Conservation (phyloP, 2,113 vertebrate genomes). For the Catagonus wagneri region DNA sequence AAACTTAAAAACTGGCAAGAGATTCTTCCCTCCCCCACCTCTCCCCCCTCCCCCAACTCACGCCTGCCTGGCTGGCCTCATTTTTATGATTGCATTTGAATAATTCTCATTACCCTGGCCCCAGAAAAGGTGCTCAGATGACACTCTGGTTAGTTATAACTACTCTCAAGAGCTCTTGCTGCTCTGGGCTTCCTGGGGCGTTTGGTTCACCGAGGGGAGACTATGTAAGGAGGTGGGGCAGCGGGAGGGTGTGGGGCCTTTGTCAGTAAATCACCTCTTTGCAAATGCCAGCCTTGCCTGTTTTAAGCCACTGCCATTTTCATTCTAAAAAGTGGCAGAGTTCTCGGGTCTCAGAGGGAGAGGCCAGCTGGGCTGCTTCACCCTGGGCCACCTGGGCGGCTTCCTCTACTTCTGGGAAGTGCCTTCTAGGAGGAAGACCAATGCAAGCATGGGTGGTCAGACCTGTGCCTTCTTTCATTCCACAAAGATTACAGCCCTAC, state of each 20-base stretch:
- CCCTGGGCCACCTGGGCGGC: background rate
- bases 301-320: slow-evolving; percentile 55
- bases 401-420: background rate
- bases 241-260: slow-evolving; percentile 11
- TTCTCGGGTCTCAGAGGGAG: slow-evolving; percentile 41
- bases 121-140: slow-evolving; percentile 79
- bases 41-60: background rate
- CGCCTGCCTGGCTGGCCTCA: slow-evolving; percentile 77
- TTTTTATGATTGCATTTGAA: slow-evolving; percentile 85
- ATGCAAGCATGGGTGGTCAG: background rate
- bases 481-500: background rate
- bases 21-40: background rate
- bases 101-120: slow-evolving; percentile 82
- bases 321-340: slow-evolving; percentile 64
- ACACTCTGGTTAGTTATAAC: slow-evolving; percentile 76
- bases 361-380: background rate
- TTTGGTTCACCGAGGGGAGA: background rate
- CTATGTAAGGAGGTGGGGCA: background rate
- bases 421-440: background rate
- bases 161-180: slow-evolving; percentile 68
- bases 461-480: background rate
- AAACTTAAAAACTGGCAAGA: slow-evolving; percentile 62
- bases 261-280: slow-evolving; percentile 47
- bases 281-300: slow-evolving; percentile 42
- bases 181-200: slow-evolving; percentile 68